A percentile compares a stretch with the other conserved stretches of the same genome.
phyloP scores from a whole-genome alignment of 2,113 vertebrate genomes.

The Gulo gulo region DNA sequence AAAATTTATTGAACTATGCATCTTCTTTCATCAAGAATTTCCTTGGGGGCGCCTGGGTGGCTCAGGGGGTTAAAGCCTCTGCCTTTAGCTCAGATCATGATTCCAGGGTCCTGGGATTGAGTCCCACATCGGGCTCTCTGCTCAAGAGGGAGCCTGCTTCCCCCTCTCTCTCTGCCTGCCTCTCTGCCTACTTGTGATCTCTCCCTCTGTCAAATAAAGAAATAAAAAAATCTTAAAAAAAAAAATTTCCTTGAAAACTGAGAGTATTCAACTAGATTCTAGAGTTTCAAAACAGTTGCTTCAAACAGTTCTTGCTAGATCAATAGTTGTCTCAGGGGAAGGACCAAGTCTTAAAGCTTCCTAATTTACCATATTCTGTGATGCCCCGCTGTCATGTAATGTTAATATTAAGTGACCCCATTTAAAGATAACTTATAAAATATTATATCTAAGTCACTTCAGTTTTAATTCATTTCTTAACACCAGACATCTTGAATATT shows the following conservation, averaged over 20 bases:
- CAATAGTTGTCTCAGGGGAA: not conserved
- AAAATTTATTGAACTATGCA: not conserved
- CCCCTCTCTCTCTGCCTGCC: too few species aligned
- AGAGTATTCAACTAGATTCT: not conserved
- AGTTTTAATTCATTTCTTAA: conserved; percentile 58
- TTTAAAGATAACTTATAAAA: conserved; percentile 35
- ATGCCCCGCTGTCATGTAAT: not conserved
- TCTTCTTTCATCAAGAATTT: not conserved
- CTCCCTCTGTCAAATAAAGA: too few species aligned
- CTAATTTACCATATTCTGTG: not conserved
- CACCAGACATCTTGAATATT: conserved; percentile 24
- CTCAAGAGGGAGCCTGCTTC: too few species aligned
- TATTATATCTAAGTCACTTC: not conserved
- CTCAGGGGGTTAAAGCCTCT: too few species aligned
- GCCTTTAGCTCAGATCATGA: too few species aligned
- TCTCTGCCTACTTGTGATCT: too few species aligned
- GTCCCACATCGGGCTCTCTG: too few species aligned
- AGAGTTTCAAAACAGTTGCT: not conserved
- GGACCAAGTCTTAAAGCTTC: not conserved
- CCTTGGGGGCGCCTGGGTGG: too few species aligned
- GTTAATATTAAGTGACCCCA: not conserved
- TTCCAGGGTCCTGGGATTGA: too few species aligned
- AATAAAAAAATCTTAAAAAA: too few species aligned
- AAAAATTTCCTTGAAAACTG: not conserved
- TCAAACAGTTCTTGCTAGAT: not conserved